phyloP scores from a whole-genome alignment of 92 coral and sea anemone genomes.

The Paramuricea clavata region DNA sequence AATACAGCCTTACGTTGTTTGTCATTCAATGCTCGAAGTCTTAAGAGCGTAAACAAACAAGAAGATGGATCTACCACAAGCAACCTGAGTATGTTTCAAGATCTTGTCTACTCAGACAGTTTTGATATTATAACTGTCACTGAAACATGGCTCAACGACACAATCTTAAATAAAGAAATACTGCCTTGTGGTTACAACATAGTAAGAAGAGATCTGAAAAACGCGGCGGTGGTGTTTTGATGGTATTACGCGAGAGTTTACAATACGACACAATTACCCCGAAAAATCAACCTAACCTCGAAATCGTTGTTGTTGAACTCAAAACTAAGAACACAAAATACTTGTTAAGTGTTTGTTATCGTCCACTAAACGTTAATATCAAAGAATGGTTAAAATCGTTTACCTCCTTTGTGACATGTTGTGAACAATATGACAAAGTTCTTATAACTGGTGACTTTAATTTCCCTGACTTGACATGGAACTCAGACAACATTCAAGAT shows the following conservation, averaged over 20 bases:
- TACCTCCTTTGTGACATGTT: slow-evolving; percentile 15
- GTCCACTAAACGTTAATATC: slow-evolving; percentile 16
- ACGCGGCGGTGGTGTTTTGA: slow-evolving; percentile 33
- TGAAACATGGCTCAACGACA: slow-evolving; percentile 37
- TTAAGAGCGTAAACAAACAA: slow-evolving; percentile 18
- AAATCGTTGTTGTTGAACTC: slow-evolving; percentile 29
- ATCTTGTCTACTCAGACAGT: slow-evolving; percentile 6
- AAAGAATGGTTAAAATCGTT: slow-evolving; percentile 18
- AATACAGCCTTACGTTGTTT: not conserved
- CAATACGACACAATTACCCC: not conserved
- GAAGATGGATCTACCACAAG: not conserved
- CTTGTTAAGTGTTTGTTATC: slow-evolving; percentile 30
- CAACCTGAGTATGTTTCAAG: slow-evolving; percentile 35
- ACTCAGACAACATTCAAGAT: slow-evolving; percentile 2
- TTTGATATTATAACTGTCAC: slow-evolving; percentile 34
- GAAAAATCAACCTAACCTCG: slow-evolving; percentile 7
- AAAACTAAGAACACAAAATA: slow-evolving; percentile 17
- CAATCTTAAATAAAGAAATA: slow-evolving; percentile 14
- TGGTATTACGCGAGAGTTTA: not conserved
- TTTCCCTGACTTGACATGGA: slow-evolving; percentile 37
- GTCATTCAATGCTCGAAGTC: slow-evolving; percentile 9
- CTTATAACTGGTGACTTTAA: slow-evolving; percentile 20
- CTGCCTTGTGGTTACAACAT: slow-evolving; percentile 27
- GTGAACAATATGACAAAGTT: slow-evolving; percentile 12
- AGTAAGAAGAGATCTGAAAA: slow-evolving; percentile 27